These are phyloP conservation scores for Oreohelix idahoensis DNA, from an alignment of 1,140 invertebrate genomes.

Conservation along the genomic window DNA sequence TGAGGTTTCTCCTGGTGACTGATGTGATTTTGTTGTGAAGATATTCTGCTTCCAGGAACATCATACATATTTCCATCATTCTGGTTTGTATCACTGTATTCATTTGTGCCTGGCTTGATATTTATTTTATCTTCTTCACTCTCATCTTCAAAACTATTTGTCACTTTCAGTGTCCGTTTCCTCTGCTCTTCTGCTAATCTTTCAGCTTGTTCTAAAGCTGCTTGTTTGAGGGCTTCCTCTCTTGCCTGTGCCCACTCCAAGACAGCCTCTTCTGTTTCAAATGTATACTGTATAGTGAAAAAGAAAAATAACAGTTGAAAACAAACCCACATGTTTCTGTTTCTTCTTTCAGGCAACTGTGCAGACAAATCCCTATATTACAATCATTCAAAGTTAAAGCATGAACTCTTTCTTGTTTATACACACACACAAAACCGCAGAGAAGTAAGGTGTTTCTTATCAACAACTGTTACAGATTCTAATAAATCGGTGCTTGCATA, in stretches of 20 bases:
- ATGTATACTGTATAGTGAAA: constrained; percentile 55
- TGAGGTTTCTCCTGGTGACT: background rate
- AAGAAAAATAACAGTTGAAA: constrained; percentile 17
- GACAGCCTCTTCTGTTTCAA: constrained; percentile 62
- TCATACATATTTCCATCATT: constrained; percentile 35
- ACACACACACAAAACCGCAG: too few relatives aligned
- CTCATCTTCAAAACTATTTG: background rate
- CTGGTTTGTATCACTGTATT: constrained; percentile 4
- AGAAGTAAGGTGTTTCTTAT: too few relatives aligned
- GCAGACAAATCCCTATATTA: too few relatives aligned
- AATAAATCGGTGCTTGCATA: too few relatives aligned
- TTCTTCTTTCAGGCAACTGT: too few relatives aligned
- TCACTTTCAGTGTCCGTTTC: background rate
- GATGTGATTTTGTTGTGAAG: background rate
- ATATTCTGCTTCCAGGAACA: constrained; percentile 19
- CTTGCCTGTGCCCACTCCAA: constrained; percentile 55
- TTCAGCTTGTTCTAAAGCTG: constrained; percentile 12
- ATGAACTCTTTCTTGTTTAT: too few relatives aligned
- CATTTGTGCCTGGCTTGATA: constrained; percentile 12
- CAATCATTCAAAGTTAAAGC: too few relatives aligned
- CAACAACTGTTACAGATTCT: too few relatives aligned
- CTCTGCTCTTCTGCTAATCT: background rate
- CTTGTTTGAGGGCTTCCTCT: constrained; percentile 47
- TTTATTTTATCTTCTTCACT: constrained; percentile 16
- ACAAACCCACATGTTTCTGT: too few relatives aligned